Conservation (phyloP, 2,797 vertebrate species). For the Hyperoplus lanceolatus region DNA sequence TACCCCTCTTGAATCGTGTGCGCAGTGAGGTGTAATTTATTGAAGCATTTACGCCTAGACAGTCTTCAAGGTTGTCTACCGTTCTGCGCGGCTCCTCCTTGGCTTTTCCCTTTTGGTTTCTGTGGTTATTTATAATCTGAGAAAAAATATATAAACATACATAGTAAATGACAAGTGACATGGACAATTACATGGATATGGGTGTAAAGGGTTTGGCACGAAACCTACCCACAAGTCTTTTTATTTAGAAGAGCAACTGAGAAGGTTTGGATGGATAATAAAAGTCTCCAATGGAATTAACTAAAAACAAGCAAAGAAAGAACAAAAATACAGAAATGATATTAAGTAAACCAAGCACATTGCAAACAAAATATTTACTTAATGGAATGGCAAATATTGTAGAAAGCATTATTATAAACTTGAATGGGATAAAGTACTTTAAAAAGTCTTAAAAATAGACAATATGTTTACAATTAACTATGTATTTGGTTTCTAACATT, state of each 20-base stretch:
- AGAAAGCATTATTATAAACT: background rate
- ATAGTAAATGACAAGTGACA: background rate
- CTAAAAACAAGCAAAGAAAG: conserved; percentile 60
- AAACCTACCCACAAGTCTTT: conserved; percentile 46
- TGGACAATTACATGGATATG: background rate
- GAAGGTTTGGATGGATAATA: conserved; percentile 73
- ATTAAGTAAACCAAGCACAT: background rate
- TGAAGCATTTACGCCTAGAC: background rate
- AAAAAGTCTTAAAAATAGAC: background rate
- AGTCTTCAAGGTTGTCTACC: conserved; percentile 21
- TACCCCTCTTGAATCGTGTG: background rate
- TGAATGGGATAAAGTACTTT: background rate
- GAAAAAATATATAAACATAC: conserved; percentile 9
- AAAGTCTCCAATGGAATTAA: conserved; percentile 75
- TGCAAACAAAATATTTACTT: background rate
- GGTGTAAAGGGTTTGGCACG: background rate
- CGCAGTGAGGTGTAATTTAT: conserved; percentile 11
- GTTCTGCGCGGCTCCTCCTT: conserved; percentile 10
- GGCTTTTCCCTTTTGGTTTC: conserved; percentile 13
- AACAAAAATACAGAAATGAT: conserved; percentile 35
- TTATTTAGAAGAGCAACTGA: conserved; percentile 64
- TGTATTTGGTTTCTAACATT: background rate
- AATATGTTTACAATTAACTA: background rate
- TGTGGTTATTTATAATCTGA: conserved; percentile 68
- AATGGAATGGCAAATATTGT: background rate